Percentiles rank a stretch among this genome's conserved stretches.
phyloP scores from a whole-genome alignment of 2,797 vertebrate species.

The Lithobates pipiens region DNA sequence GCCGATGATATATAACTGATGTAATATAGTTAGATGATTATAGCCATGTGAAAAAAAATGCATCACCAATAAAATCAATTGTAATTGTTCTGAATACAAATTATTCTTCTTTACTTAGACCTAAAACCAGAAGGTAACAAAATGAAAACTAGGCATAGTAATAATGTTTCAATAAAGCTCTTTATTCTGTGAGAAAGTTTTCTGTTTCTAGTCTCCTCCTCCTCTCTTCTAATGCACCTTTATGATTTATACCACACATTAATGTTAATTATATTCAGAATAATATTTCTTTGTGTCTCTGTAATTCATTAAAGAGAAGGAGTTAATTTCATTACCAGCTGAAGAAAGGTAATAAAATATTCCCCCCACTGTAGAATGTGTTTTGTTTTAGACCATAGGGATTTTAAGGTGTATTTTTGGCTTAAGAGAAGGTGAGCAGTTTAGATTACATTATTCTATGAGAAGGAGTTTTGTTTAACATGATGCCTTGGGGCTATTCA shows the following conservation, averaged over 20 bases:
- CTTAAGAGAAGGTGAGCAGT: constrained; percentile 42
- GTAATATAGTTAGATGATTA: no score
- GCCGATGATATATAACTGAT: no score
- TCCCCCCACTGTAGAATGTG: constrained; percentile 8
- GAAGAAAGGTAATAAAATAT: constrained; percentile 42
- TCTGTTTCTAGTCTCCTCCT: neutral
- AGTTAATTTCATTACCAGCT: constrained; percentile 51
- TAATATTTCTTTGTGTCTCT: constrained; percentile 24
- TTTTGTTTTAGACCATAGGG: constrained; percentile 32
- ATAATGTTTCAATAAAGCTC: constrained; percentile 10
- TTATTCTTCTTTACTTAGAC: constrained; percentile 7
- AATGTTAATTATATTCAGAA: constrained; percentile 42
- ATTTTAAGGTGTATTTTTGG: constrained; percentile 45
- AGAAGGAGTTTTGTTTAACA: constrained; percentile 45
- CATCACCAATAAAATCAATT: neutral
- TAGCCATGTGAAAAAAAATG: no score
- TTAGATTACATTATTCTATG: constrained; percentile 51
- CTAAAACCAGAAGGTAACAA: constrained; percentile 15
- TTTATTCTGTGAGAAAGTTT: constrained; percentile 5
- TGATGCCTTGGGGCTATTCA: constrained; percentile 44
- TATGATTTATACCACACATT: constrained; percentile 37
- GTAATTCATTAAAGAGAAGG: constrained; percentile 38
- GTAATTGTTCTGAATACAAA: constrained; percentile 18
- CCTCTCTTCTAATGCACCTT: constrained; percentile 37
- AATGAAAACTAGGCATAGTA: constrained; percentile 10